These are phyloP conservation scores for Suillia variegata DNA, from an alignment of 2,888 invertebrate genomes.

Conservation along the genomic window DNA sequence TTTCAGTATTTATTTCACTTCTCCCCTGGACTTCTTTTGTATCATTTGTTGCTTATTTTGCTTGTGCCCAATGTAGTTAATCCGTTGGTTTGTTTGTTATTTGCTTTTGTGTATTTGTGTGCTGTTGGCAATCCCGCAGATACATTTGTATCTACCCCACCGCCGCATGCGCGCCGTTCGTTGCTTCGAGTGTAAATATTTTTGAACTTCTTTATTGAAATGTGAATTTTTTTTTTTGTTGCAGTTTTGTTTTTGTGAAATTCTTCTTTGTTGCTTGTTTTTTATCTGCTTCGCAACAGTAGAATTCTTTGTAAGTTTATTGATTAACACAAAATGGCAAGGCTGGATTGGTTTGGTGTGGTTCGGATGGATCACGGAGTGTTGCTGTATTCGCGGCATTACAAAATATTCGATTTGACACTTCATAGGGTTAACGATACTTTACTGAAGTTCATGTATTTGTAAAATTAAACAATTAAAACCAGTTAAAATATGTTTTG, in stretches of 20 bases:
- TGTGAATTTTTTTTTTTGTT: conserved; percentile 5
- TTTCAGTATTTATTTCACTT: too few relatives aligned
- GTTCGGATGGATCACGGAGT: too few relatives aligned
- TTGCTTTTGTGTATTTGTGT: neutral
- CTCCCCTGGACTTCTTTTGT: neutral
- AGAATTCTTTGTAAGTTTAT: conserved; percentile 13
- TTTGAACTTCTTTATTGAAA: conserved; percentile 19
- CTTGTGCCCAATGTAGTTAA: conserved; percentile 3
- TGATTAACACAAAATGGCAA: conserved; percentile 4
- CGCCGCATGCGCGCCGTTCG: neutral
- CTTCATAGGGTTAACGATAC: too few relatives aligned
- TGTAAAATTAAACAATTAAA: too few relatives aligned
- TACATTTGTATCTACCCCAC: neutral
- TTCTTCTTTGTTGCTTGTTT: neutral
- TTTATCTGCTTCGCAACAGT: conserved; percentile 13
- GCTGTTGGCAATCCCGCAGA: neutral
- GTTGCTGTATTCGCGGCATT: too few relatives aligned
- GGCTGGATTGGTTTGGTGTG: neutral
- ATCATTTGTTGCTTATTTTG: neutral
- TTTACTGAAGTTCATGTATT: too few relatives aligned
- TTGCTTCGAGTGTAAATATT: conserved; percentile 4
- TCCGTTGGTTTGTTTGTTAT: conserved; percentile 16
- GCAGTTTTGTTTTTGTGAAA: neutral
- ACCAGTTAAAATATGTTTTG: too few relatives aligned
- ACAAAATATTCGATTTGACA: too few relatives aligned